Base-by-base conservation (phyloP, 2,113 vertebrate genomes). In the Myotis brandtii region DNA sequence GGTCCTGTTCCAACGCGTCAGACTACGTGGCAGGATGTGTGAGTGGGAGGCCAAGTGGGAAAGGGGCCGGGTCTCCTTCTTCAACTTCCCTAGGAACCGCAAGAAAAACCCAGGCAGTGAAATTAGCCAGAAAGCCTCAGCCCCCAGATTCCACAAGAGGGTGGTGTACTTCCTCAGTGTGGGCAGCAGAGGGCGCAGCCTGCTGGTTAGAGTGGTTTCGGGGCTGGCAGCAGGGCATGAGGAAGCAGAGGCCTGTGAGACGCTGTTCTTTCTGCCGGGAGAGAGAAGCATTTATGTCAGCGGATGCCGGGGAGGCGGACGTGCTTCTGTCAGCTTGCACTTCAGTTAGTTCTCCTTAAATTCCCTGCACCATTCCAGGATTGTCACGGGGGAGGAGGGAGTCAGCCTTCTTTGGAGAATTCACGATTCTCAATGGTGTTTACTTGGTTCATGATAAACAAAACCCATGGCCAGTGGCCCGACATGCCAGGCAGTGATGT, bases 101-200 rank as follows among this genome's bases (percentile, higher is more conserved):
- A 34, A n/a, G 18, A 56, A 56, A 76, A 84, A 14, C 0, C 23
- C 40, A 86, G 25, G 40, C 30, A 3, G 8, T 20, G 67, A 82
- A 32, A 85, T 40, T 6, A 40, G 56, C 18, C 18, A 64, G 40
- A 70, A 72, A 84, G 20, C 40, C 40, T 52, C 27, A 34, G 8
- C 67, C 25, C 59, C 40, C 7, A 0, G 18, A 0, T 2, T 32
- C 30, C 14, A 8, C 67, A 21, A 2, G 1, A 0, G 30, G 23
- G 0, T 1, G 25, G 4, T 73, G 98, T 56, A 90, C 62, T 98
- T 89, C 50, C 50, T 6, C 18, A 21, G 25, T 94, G 77, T 75
- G 40, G 95, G 95, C 98, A 98, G 98, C 97, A 98, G 98, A 98
- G 98, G 98, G 98, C 98, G 98, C 98, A 96, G 95, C 97, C 89